Base-by-base conservation (phyloP, 2,113 vertebrate species). In the Zingel zingel region DNA sequence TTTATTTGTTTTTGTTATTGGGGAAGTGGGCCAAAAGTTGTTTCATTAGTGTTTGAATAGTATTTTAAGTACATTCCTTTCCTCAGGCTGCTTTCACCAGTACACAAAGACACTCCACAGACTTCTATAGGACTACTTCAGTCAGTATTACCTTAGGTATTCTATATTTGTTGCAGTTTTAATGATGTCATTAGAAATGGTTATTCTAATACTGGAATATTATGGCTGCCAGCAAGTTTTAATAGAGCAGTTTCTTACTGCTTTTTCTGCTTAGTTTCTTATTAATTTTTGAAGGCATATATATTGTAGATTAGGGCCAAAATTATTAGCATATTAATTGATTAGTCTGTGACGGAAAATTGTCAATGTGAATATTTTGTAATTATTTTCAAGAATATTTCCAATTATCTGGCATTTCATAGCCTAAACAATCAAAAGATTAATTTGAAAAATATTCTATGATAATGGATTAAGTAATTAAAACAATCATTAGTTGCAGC, bases 71-170 rank as follows among this genome's bases (percentile, higher is more conserved):
- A 53, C 45, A 27, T 36, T 14, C 1, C 2, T 43, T 48, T 59
- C 87, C 59, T 58, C 70, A 1, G 83, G 67, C 74, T 79, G 21
- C 30, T 61, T 84, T 76, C 56, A 1, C 6, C 33, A 79, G 51
- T 64, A 62, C 36, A 89, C 81, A 87, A 72, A 75, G 63, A 77
- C 21, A 14, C 70, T 47, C 66, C n/a, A 81, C 36, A 89, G 64
- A 70, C 36, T 65, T 23, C 15, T 23, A 64, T 74, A 79, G 56
- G 23, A 50, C 48, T 51, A 13, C 23, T 79, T 74, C 11, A 72
- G 16, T 62, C 68, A 62, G 14, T 23, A 45, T 57, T 33, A 48
- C 39, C 54, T 75, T 47, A 54, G 62, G 57, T 54, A 18, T 47
- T 71, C 16, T 74, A 51, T 43, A 23, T 81, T 61, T 72, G 4